Base-by-base conservation (phyloP, 1,140 invertebrate species). In the Aethina tumida region DNA sequence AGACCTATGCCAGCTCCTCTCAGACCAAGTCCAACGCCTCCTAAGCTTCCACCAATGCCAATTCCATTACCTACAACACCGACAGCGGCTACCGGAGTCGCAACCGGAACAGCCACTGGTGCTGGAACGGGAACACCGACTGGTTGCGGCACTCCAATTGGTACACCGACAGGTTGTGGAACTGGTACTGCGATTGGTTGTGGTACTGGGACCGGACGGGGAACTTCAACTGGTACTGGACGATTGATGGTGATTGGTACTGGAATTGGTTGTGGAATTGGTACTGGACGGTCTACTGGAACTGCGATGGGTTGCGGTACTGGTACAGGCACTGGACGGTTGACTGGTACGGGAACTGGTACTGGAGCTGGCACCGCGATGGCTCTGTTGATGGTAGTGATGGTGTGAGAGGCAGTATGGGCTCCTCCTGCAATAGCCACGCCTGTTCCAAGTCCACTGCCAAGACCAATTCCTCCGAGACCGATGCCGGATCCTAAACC, bases 251-350 rank as follows among this genome's bases (percentile, higher is more conserved):
- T 30, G 2, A 58, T 52, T 6, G 47, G 43, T 4, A 51, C 41
- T 4, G 56, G 29, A 2, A 12, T 9, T 9, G 29, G 29, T n/a
- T 3, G 2, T 2, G 29, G 29, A 29, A 29, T n/a, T 9, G 28
- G 27, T 2, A 45, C 32, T 6, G 15, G 30, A 9, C n/a, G 21
- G 12, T 35, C 33, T 7, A 57, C 52, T 17, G 45, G 35, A 31
- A 55, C 49, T 7, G 44, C 35, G 7, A 50, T 35, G 5, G 22
- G 34, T 22, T 45, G 32, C 10, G 39, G 28, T n/a, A 49, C 43
- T 20, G 35, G 21, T 24, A 43, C 39, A 30, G 44, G 44, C 20
- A 43, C 46, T 28, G 47, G 47, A 41, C 33, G 33, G 7, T 41
- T 39, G 7, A 50, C 44, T 8, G 41, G 27, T 16, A 50, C 49